A percentile compares a stretch with the other conserved stretches of the same genome.
phyloP scores from a whole-genome alignment of 37 sponge, comb jelly and placozoan genomes.

The Theonella swinhoei region DNA sequence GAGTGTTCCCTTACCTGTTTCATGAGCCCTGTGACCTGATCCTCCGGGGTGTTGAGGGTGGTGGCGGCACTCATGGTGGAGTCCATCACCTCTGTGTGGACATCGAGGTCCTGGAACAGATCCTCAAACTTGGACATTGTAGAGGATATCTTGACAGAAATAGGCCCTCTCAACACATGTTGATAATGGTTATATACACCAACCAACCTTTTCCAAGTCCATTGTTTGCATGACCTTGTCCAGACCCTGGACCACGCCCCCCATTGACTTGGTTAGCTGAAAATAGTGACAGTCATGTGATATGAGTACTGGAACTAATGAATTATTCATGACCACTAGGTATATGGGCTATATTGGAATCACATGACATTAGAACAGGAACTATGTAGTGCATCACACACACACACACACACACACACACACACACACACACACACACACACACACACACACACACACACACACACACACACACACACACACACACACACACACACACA shows the following conservation, averaged over 20 bases:
- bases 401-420: neutral
- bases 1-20: conserved; percentile 54
- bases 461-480: conserved; percentile 4
- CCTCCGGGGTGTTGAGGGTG: conserved; percentile 91
- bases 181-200: neutral
- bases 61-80: conserved; percentile 91
- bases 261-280: conserved; percentile 90
- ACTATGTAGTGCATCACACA: too few species aligned
- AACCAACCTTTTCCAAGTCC: conserved; percentile 94
- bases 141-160: conserved; percentile 58
- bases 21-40: conserved; percentile 88
- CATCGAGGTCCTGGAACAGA: conserved; percentile 93
- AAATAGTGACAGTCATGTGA: too few species aligned
- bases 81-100: conserved; percentile 93
- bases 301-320: too few species aligned
- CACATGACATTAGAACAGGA: neutral
- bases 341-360: neutral
- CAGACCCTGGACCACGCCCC: conserved; percentile 93
- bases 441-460: too few species aligned
- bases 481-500: conserved; percentile 6
- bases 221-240: conserved; percentile 94
- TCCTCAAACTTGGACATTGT: conserved; percentile 97
- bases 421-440: neutral
- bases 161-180: conserved; percentile 1
- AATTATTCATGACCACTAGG: neutral